Evolutionary conservation across 1,140 invertebrate genomes (phyloP), one percentile per base, ranked within the genome.

Genomic region (Drosophila bipectinata): DNA sequence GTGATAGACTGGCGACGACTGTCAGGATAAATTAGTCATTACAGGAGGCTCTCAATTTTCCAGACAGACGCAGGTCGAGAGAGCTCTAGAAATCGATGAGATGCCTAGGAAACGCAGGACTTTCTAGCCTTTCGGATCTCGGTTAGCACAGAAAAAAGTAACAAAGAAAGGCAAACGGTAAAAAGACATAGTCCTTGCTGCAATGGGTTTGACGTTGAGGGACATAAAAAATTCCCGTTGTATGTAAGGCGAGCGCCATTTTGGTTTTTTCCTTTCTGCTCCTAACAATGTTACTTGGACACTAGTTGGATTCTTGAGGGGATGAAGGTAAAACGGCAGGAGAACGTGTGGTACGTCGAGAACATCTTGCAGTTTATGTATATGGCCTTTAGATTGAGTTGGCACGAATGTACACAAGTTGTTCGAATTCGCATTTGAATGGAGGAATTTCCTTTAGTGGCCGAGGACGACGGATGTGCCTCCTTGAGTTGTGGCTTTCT

Each of bases 371-470:
- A 84, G 80, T 84, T 84, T 84, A 69, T 74, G 60, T 75, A 58
- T 75, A 88, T 88, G 68, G 84, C 68, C 63, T 88, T 88, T 88
- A 88, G 76, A 88, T 85, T 85, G 78, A 85, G 83, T 87, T 87
- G 78, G 78, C 78, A 81, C 74, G 72, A 64, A 87, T 60, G 62
- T 72, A 69, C 74, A 81, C 55, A 77, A 71, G 67, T 64, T 73
- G 73, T 71, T 77, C 59, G 67, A 77, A 64, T 72, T 75, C 77
- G 59, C 62, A 82, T 81, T 81, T 88, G 74, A 85, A 88, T 85
- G 80, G 73, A 63, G 55, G 15, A 84, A 77, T 87, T 82, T 84
- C 74, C 61, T 82, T 78, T 71, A 64, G 77, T 84, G 72, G 77
- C 80, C 80, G 49, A 74, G 51, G 44, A 73, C 51, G 72, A 74